Base-by-base conservation (phyloP, 2,888 invertebrate genomes). In the Tetrapedia diversipes region DNA sequence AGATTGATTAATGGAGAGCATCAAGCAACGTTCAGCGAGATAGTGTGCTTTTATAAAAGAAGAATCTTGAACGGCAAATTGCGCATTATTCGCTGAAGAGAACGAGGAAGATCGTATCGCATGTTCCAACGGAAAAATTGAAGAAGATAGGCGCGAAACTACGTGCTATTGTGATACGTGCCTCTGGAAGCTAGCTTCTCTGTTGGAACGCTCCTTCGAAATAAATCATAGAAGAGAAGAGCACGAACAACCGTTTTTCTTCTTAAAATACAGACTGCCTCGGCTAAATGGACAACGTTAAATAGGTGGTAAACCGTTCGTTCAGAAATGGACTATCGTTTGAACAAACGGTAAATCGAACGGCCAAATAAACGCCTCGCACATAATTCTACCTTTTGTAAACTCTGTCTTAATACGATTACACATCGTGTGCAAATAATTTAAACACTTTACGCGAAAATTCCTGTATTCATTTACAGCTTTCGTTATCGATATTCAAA, bases 81-180 rank as follows among this genome's bases (percentile, higher is more conserved):
- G 66, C 56, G 14, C 45, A 45, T 57, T 56, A 66, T 27, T 43
- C 45, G 66, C 37, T 29, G 34, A 27, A 29, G n/a, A 24, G 54
- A 32, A 39, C 64, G 47, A 14, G 11, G 34, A 34, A 54, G 53
- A 61, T 61, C 7, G 16, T 63, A 69, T 47, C 54, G 16, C 45
- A 37, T 22, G 45, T 64, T 22, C 39, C 51, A 7, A 39, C 22
- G 22, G 54, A 66, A 19, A 57, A 66, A 66, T 66, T 66, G 66
- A 47, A 66, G 66, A 66, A 37, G 57, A 57, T 68, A 60, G 67
- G 67, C 56, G 37, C 34, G 66, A 56, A 57, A 37, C 34, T 66
- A 57, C 66, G 57, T 56, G 66, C 37, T 34, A 37, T 66, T 66
- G 57, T 27, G 66, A 66, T 57, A 66, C 66, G 66, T 56, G 66